These are phyloP conservation scores for Smithornis capensis DNA, from an alignment of 2,113 vertebrate genomes.

Conservation along the genomic window DNA sequence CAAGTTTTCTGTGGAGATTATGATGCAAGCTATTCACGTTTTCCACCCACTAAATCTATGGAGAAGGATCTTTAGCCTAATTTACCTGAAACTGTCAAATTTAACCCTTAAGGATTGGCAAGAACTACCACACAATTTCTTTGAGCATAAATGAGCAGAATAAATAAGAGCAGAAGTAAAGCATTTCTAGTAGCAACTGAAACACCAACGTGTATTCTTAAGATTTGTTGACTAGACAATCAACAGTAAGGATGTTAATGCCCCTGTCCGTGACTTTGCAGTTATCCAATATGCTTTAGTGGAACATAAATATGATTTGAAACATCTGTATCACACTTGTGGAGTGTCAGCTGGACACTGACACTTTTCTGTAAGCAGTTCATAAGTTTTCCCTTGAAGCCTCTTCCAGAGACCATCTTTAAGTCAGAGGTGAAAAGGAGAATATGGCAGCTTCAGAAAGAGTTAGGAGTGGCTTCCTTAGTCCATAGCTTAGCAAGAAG, in stretches of 20 bases:
- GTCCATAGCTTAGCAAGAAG: neutral
- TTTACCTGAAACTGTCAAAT: neutral
- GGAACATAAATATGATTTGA: neutral
- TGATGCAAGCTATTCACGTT: neutral
- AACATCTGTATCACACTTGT: slow-evolving; percentile 36
- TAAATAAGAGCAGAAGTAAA: neutral
- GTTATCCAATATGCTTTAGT: neutral
- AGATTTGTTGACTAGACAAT: neutral
- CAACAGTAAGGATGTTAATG: neutral
- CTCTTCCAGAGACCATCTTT: neutral
- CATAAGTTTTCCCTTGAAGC: neutral
- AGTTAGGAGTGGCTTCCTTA: neutral
- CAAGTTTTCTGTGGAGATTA: neutral
- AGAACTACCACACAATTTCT: neutral
- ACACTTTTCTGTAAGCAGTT: neutral
- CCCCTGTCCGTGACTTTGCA: neutral
- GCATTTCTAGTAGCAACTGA: neutral
- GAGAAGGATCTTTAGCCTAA: neutral
- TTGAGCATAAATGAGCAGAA: neutral
- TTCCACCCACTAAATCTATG: neutral
- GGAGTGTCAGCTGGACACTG: neutral
- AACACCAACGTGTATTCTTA: neutral
- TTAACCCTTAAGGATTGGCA: neutral
- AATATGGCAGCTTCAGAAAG: neutral
- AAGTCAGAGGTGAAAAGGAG: neutral